These are phyloP conservation scores for Artibeus jamaicensis DNA, from an alignment of 2,797 vertebrate genomes.

Conservation along the genomic window DNA sequence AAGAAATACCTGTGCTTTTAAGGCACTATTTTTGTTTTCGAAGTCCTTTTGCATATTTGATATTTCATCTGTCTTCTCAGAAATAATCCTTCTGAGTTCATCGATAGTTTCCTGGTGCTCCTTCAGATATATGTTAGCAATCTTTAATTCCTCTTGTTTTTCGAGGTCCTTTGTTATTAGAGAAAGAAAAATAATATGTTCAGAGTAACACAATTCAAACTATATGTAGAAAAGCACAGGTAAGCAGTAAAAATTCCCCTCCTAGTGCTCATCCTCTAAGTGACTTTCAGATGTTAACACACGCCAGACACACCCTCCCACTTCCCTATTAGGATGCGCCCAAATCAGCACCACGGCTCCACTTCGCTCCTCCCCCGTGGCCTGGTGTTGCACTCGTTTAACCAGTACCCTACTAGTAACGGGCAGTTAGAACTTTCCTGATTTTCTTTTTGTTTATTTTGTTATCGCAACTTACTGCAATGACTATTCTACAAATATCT, in stretches of 20 bases:
- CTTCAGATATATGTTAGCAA: slow-evolving; percentile 20
- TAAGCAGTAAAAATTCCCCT: background rate
- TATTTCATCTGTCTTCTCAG: slow-evolving; percentile 54
- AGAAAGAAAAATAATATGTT: slow-evolving; percentile 19
- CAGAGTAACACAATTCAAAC: background rate
- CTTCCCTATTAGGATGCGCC: background rate
- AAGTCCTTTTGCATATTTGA: slow-evolving; percentile 31
- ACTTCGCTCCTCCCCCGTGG: background rate
- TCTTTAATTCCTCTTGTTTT: slow-evolving; percentile 67
- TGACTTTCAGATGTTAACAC: background rate
- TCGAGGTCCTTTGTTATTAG: slow-evolving; percentile 64
- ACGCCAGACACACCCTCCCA: background rate
- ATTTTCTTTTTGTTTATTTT: background rate
- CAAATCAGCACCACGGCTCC: background rate
- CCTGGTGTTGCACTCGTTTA: background rate
- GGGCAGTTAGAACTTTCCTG: background rate
- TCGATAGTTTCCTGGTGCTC: slow-evolving; percentile 48
- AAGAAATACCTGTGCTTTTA: slow-evolving; percentile 64
- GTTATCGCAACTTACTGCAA: background rate
- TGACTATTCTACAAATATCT: background rate
- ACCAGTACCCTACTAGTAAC: background rate
- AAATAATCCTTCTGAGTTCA: slow-evolving; percentile 44
- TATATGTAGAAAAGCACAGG: background rate
- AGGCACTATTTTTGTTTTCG: background rate
- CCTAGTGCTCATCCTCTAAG: background rate